phyloP scores from a whole-genome alignment of 2,797 vertebrate genomes.

The Alosa sapidissima region DNA sequence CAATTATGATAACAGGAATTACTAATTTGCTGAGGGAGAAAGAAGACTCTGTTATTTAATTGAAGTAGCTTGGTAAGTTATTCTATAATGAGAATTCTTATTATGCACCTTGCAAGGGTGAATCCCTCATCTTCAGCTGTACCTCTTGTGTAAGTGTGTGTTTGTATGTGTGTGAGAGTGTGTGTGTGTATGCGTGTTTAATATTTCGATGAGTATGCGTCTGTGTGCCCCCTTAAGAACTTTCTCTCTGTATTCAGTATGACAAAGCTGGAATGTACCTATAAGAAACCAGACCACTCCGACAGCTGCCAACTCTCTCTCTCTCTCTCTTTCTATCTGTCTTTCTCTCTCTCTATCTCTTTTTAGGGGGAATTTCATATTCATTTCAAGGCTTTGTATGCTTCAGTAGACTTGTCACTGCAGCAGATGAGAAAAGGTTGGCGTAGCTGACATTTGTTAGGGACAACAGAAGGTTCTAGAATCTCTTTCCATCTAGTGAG shows the following conservation, averaged over 20 bases:
- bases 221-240: conserved; percentile 7
- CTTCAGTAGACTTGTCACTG: conserved; percentile 8
- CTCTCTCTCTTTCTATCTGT: not conserved
- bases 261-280: conserved; percentile 13
- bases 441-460: conserved; percentile 21
- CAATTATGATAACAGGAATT: conserved; percentile 47
- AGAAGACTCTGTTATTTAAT: conserved; percentile 29
- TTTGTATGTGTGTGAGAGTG: not conserved
- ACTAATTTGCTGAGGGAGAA: conserved; percentile 41
- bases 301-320: not conserved
- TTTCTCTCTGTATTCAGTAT: not conserved
- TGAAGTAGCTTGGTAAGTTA: conserved; percentile 35
- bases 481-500: conserved; percentile 20
- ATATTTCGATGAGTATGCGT: conserved; percentile 7
- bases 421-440: not conserved
- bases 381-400: not conserved
- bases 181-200: not conserved
- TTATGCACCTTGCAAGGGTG: conserved; percentile 35
- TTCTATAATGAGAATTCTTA: conserved; percentile 41
- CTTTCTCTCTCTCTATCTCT: not conserved
- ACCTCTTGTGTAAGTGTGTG: conserved; percentile 24
- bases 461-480: conserved; percentile 9
- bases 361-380: conserved; percentile 8
- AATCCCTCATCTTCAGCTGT: conserved; percentile 33
- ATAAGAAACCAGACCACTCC: not conserved